Percentiles rank a stretch among this genome's conserved stretches.
Conservation (phyloP, 2,113 vertebrate genomes). For the Antechinus flavipes region DNA sequence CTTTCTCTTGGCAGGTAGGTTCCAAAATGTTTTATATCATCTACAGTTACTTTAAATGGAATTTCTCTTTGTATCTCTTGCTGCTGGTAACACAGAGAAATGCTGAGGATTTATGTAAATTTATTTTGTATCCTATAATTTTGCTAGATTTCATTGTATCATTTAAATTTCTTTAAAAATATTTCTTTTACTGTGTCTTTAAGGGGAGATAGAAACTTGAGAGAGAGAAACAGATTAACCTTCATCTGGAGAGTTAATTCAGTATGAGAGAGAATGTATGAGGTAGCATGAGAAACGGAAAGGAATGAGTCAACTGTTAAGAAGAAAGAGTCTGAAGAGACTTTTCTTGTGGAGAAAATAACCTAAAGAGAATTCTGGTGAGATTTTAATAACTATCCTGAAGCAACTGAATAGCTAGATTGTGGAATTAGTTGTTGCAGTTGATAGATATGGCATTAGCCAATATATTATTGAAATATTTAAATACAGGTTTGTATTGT, state of each 20-base stretch:
- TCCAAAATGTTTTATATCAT: no score
- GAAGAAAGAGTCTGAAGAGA: background rate
- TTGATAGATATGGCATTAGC: background rate
- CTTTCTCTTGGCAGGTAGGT: no score
- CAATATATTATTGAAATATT: background rate
- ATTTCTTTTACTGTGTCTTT: background rate
- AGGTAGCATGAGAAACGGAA: background rate
- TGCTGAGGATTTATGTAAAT: no score
- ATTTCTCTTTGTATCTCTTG: no score
- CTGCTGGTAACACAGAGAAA: no score
- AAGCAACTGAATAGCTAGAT: background rate
- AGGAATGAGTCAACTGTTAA: background rate
- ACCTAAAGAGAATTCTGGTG: background rate
- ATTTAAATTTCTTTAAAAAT: background rate
- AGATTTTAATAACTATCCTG: background rate
- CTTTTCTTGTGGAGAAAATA: background rate
- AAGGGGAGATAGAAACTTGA: background rate
- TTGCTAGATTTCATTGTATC: no score
- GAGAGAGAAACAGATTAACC: background rate
- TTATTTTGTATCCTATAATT: no score
- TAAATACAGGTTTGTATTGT: background rate
- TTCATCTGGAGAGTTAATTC: background rate
- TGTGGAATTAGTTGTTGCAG: background rate
- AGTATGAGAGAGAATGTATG: background rate
- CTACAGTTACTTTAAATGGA: no score